These are phyloP conservation scores for Labeo rohita DNA, from an alignment of 2,113 vertebrate genomes.

Conservation along the genomic window DNA sequence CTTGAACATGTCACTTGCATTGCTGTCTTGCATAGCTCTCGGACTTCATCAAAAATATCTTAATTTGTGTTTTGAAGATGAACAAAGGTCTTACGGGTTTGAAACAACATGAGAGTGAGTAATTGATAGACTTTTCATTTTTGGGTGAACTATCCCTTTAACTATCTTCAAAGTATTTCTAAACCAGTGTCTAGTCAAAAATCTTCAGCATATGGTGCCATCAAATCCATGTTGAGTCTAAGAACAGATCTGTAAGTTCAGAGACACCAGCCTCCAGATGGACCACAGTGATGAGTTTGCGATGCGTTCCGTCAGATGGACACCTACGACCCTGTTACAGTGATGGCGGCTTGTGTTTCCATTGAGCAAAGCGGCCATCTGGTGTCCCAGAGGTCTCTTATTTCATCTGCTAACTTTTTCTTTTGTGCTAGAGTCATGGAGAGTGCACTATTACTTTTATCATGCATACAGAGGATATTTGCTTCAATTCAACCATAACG, in stretches of 20 bases:
- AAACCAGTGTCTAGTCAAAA: conserved; percentile 10
- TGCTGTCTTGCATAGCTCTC: no score
- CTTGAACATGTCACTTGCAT: no score
- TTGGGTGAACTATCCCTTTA: background rate
- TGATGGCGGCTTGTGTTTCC: conserved; percentile 46
- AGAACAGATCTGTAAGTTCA: conserved; percentile 46
- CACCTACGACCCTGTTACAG: conserved; percentile 47
- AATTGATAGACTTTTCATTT: no score
- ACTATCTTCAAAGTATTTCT: conserved; percentile 25
- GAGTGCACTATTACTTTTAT: conserved; percentile 34
- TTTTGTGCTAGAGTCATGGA: conserved; percentile 27
- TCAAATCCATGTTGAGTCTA: conserved; percentile 8
- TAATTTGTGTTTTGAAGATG: no score
- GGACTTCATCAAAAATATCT: no score
- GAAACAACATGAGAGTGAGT: no score
- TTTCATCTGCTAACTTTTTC: conserved; percentile 46
- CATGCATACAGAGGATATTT: conserved; percentile 31
- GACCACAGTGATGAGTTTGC: conserved; percentile 22
- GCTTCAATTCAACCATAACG: background rate
- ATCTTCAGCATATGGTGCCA: background rate
- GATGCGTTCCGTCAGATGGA: conserved; percentile 41
- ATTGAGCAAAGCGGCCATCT: conserved; percentile 54
- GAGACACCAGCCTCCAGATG: conserved; percentile 50
- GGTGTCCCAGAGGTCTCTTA: conserved; percentile 53
- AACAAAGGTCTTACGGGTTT: no score